These are phyloP conservation scores for Synanthedon formicaeformis DNA, from an alignment of 2,888 invertebrate species.

Conservation along the genomic window DNA sequence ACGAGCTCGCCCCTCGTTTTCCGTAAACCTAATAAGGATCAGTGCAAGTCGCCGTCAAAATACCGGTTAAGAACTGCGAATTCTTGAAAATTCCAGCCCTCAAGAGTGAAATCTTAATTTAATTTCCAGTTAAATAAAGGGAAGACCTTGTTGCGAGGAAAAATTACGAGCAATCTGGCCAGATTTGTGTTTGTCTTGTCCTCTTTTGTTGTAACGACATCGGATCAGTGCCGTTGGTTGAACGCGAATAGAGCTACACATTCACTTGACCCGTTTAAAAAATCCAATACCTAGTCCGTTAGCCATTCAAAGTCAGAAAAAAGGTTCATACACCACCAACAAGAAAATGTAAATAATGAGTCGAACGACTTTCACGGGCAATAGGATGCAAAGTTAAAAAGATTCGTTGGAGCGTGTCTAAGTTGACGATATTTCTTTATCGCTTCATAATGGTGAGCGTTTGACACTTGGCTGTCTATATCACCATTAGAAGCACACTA, in stretches of 20 bases:
- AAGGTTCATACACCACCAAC: constrained; percentile 24
- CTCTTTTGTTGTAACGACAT: neutral
- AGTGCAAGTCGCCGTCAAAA: constrained; percentile 26
- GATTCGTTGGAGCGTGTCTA: constrained; percentile 38
- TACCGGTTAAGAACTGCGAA: constrained; percentile 30
- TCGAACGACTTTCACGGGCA: constrained; percentile 23
- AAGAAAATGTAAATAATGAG: constrained; percentile 30
- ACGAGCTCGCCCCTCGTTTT: constrained; percentile 21
- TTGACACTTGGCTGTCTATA: constrained; percentile 15
- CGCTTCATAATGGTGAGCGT: constrained; percentile 41
- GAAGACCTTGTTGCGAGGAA: constrained; percentile 21
- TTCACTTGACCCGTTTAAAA: constrained; percentile 23
- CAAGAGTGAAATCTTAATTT: constrained; percentile 46
- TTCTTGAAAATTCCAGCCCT: constrained; percentile 20
- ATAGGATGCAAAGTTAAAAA: constrained; percentile 17
- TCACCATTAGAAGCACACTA: constrained; percentile 9
- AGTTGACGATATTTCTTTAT: constrained; percentile 45
- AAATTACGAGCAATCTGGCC: constrained; percentile 18
- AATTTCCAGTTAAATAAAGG: constrained; percentile 38
- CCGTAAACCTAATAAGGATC: constrained; percentile 52
- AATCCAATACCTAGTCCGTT: neutral
- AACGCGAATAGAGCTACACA: constrained; percentile 9
- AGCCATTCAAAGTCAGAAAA: constrained; percentile 4
- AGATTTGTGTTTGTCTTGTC: constrained; percentile 15
- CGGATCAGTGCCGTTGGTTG: neutral